phyloP scores from a whole-genome alignment of 1,140 invertebrate species.

The Apis cerana region DNA sequence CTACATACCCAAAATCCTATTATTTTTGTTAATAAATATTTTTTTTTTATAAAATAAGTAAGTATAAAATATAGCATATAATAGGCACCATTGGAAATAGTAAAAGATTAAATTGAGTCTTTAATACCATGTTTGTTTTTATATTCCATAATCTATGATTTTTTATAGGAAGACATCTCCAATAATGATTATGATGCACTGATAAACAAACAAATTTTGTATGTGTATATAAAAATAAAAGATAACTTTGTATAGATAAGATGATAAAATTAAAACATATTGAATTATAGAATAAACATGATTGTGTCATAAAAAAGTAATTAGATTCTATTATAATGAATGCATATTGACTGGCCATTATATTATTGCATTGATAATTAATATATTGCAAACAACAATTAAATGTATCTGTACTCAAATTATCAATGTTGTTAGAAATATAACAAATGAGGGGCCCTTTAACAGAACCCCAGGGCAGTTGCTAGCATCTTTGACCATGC shows the following conservation, averaged over 20 bases:
- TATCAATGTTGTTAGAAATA: constrained; percentile 65
- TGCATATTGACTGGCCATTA: constrained; percentile 67
- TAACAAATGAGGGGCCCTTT: constrained; percentile 64
- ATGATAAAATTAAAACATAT: constrained; percentile 60
- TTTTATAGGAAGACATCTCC: constrained; percentile 57
- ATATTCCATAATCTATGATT: constrained; percentile 58
- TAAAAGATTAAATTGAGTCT: constrained; percentile 68
- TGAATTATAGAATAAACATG: constrained; percentile 35
- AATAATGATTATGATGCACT: constrained; percentile 50
- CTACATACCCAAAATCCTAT: background rate
- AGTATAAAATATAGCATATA: constrained; percentile 68
- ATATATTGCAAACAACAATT: constrained; percentile 68
- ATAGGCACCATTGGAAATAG: constrained; percentile 74
- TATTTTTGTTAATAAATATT: constrained; percentile 58
- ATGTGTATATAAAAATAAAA: constrained; percentile 65
- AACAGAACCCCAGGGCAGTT: constrained; percentile 74
- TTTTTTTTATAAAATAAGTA: constrained; percentile 51
- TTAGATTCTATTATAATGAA: constrained; percentile 65
- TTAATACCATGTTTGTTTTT: constrained; percentile 71
- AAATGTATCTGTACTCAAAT: constrained; percentile 67
- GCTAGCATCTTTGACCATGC: constrained; percentile 83
- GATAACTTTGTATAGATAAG: constrained; percentile 60
- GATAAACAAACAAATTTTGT: constrained; percentile 50
- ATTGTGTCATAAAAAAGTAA: constrained; percentile 64
- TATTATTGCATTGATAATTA: constrained; percentile 67